phyloP scores from a whole-genome alignment of 2,797 vertebrate species.

The Melanotaenia boesemani region DNA sequence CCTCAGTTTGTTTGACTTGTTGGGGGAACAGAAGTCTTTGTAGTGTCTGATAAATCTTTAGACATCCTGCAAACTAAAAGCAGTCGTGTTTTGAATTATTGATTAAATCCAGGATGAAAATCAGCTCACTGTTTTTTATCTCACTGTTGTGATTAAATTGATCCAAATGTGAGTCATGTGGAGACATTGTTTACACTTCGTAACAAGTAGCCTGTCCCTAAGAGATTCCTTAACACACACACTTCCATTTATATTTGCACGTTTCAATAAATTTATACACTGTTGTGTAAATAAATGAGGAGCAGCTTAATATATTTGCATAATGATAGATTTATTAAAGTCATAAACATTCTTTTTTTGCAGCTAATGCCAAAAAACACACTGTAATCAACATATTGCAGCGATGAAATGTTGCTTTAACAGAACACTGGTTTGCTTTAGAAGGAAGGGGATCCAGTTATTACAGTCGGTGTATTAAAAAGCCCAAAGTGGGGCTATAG shows the following conservation, averaged over 20 bases:
- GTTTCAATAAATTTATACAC: not conserved
- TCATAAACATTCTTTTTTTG: not conserved
- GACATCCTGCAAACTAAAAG: not conserved
- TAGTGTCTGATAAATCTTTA: not conserved
- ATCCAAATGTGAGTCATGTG: not conserved
- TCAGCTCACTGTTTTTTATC: not conserved
- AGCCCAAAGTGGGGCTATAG: not conserved
- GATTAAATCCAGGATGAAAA: not conserved
- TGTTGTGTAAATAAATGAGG: not conserved
- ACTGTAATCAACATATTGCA: not conserved
- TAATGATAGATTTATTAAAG: not conserved
- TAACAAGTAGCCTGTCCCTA: too few relatives aligned
- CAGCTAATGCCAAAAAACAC: not conserved
- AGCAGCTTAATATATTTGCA: not conserved
- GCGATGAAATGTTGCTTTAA: not conserved
- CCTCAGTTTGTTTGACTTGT: constrained; percentile 39
- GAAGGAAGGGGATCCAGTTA: not conserved
- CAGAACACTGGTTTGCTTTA: not conserved
- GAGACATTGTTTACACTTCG: not conserved
- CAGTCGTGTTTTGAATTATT: not conserved
- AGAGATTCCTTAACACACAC: too few relatives aligned
- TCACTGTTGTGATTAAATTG: not conserved
- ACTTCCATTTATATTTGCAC: not conserved
- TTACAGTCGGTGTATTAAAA: not conserved
- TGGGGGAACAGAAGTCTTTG: not conserved